These are phyloP conservation scores for Pseudorhiza aurosa DNA, from an alignment of 30 jellyfish, hydroid and myxozoan species.

Conservation along the genomic window DNA sequence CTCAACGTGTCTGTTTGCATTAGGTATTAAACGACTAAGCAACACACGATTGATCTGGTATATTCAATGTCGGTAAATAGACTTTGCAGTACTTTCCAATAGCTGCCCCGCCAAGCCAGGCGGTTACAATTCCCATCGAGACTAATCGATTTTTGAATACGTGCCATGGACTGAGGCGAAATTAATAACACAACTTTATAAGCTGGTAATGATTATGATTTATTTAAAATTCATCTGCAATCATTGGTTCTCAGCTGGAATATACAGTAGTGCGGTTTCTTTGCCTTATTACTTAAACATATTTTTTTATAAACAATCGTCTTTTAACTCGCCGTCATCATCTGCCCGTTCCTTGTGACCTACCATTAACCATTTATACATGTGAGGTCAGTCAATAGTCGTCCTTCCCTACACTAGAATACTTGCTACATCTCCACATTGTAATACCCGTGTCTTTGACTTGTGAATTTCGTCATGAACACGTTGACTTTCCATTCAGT, in stretches of 20 bases:
- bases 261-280: neutral
- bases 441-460: no score
- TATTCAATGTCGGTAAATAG: conserved; percentile 1
- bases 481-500: no score
- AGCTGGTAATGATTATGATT: conserved; percentile 21
- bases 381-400: no score
- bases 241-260: neutral
- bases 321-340: conserved; percentile 18
- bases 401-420: no score
- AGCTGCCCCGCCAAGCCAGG: conserved; percentile 1
- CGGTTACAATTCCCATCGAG: neutral
- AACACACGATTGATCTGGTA: neutral
- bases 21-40: neutral
- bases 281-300: conserved; percentile 1
- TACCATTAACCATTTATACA: no score
- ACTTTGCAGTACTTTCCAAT: conserved; percentile 21
- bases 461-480: no score
- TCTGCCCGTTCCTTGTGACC: neutral
- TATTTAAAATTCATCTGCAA: conserved; percentile 3
- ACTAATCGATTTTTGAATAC: neutral
- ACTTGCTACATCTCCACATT: no score
- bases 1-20: neutral
- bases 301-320: conserved; percentile 2
- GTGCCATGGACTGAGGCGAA: neutral
- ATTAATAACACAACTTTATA: neutral